phyloP scores from a whole-genome alignment of 1,140 invertebrate genomes.

The Temnothorax curvispinosus region DNA sequence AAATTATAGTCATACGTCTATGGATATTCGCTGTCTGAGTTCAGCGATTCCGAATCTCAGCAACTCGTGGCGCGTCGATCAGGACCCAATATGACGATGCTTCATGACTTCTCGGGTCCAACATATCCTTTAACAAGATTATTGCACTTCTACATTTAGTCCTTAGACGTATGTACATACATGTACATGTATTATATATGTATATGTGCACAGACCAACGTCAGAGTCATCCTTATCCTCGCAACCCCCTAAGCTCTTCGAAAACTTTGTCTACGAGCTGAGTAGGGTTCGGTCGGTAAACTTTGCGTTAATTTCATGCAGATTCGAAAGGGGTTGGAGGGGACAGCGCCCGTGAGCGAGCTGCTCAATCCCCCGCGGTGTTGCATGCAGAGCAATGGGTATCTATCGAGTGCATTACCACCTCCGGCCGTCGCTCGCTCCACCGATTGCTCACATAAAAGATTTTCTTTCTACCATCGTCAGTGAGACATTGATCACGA shows the following conservation, averaged over 20 bases:
- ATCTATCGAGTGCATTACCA: slow-evolving; percentile 37
- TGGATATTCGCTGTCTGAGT: no score
- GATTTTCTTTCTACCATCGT: not conserved
- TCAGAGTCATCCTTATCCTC: slow-evolving; percentile 7
- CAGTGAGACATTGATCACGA: no score
- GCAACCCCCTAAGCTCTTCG: slow-evolving; percentile 53
- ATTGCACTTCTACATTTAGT: slow-evolving; percentile 28
- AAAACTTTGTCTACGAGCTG: slow-evolving; percentile 53
- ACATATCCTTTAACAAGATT: slow-evolving; percentile 25
- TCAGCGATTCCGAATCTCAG: not conserved
- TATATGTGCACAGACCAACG: not conserved
- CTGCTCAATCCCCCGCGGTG: slow-evolving; percentile 60
- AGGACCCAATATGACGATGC: not conserved
- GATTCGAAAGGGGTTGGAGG: slow-evolving; percentile 70
- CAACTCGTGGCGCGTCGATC: slow-evolving; percentile 16
- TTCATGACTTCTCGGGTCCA: slow-evolving; percentile 33
- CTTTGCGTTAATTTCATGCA: slow-evolving; percentile 75
- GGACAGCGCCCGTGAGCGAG: slow-evolving; percentile 55
- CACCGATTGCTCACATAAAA: not conserved
- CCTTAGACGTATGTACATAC: not conserved
- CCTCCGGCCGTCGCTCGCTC: not conserved
- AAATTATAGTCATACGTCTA: not conserved
- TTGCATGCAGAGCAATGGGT: slow-evolving; percentile 48
- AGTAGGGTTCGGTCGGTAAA: slow-evolving; percentile 65
- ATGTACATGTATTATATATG: not conserved